Evolutionary conservation across 1,140 invertebrate species (phyloP), one percentile per base, ranked within the genome.

Genomic region (Agraylea sexmaculata): DNA sequence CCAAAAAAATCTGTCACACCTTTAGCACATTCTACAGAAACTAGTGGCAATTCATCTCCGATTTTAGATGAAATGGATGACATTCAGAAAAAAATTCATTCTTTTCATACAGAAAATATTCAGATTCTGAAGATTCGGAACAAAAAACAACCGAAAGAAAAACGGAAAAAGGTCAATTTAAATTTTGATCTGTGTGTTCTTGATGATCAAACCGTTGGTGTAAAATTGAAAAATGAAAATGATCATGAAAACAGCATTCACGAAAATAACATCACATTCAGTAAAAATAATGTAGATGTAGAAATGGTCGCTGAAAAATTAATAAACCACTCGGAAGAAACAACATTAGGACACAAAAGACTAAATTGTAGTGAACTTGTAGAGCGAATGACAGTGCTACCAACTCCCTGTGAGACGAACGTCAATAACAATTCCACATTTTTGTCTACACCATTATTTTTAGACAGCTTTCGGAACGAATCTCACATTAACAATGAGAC

Each of bases 31-130:
- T 66, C 65, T 0, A 59, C 60, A 0, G 64, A 68, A 46, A 68
- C 65, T 1, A 65, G 63, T 36, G 62, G 65, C 1, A 64, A 63
- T 40, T 68, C 65, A 0, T 68, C 65, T 0, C 65, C 65, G 4
- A 56, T 64, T 32, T 20, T 50, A 22, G 70, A 73, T 45, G 67
- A 70, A 40, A 66, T 69, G 58, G 66, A 67, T 44, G 71, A 74
- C 45, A 72, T 74, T 32, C 70, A 73, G 51, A 70, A 72, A 47
- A 69, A 69, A 51, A 62, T 74, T 40, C 62, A 71, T 33, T 70
- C 66, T 15, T 73, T 74, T 54, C 70, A 73, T 47, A 71, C 67
- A 1, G 69, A 69, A 43, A 74, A 73, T 46, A 72, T 74, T 45
- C 60, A 63, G 15, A 68, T 71, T 33, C 45, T 74, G 21, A 70